These are phyloP conservation scores for Nasonia longicornis DNA, from an alignment of 1,140 invertebrate genomes.

Conservation along the genomic window DNA sequence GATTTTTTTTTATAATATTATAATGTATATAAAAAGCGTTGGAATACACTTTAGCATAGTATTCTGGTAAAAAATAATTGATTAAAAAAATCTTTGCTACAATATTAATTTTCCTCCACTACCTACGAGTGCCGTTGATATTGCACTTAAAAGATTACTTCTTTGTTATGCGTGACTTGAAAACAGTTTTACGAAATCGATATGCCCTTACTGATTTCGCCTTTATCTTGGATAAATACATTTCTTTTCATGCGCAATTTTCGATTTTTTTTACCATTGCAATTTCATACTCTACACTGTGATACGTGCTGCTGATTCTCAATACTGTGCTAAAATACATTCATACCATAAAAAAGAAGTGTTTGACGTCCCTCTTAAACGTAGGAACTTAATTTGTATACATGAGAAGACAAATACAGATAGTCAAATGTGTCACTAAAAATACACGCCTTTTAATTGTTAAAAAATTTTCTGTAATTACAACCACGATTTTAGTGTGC, in stretches of 20 bases:
- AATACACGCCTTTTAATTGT: conserved; percentile 13
- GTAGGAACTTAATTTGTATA: conserved; percentile 31
- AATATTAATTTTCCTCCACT: background rate
- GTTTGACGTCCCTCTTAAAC: conserved; percentile 21
- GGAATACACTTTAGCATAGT: conserved; percentile 26
- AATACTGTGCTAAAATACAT: conserved; percentile 36
- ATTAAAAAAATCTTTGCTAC: conserved; percentile 21
- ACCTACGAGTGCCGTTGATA: background rate
- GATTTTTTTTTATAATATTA: conserved; percentile 23
- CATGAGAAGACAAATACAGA: conserved; percentile 23
- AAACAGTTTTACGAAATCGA: background rate
- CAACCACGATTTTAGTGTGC: conserved; percentile 8
- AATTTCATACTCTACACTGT: conserved; percentile 13
- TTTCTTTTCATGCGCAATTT: conserved; percentile 18
- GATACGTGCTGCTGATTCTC: conserved; percentile 13
- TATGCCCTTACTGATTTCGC: background rate
- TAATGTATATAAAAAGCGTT: conserved; percentile 34
- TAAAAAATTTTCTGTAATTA: conserved; percentile 12
- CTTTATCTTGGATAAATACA: conserved; percentile 17
- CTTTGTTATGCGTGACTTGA: background rate
- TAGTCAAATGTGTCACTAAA: conserved; percentile 13
- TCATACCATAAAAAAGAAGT: conserved; percentile 27
- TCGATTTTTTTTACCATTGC: conserved; percentile 7
- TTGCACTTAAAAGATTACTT: conserved; percentile 7
- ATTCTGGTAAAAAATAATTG: conserved; percentile 32